Evolutionary conservation across 2,113 vertebrate species (phyloP).

Genomic region (Macquaria ambigua): DNA sequence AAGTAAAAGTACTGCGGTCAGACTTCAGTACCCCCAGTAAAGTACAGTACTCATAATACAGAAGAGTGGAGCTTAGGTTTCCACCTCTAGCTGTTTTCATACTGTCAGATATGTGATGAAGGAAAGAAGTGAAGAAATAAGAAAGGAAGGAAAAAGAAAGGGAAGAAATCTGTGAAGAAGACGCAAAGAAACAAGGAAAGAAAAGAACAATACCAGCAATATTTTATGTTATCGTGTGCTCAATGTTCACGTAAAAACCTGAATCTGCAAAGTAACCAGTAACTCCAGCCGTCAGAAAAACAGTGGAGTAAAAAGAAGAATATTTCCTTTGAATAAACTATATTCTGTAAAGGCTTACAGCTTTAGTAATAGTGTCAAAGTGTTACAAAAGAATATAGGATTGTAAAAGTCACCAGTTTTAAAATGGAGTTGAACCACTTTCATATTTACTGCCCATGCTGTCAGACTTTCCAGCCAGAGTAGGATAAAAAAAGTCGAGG

Average conservation of each 20-base stretch:
- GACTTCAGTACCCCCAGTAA: no score
- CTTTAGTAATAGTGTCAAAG: constrained; percentile 15
- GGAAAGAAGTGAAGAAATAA: not conserved
- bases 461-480: constrained; percentile 69
- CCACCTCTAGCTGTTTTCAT: no score
- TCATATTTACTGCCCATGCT: constrained; percentile 35
- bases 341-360: not conserved
- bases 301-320: not conserved
- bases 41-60: no score
- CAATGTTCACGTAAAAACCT: not conserved
- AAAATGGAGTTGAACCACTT: constrained; percentile 26
- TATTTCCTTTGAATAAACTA: not conserved
- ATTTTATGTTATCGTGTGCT: not conserved
- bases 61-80: not conserved
- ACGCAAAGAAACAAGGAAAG: not conserved
- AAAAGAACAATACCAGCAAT: not conserved
- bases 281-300: not conserved
- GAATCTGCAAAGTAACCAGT: not conserved
- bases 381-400: constrained; percentile 10
- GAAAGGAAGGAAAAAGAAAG: not conserved
- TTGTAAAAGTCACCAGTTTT: constrained; percentile 26
- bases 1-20: no score
- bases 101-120: not conserved
- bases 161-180: not conserved
- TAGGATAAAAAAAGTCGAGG: constrained; percentile 42